Conservation (phyloP, 1,140 invertebrate genomes). For the Hypsibius dujardini region DNA sequence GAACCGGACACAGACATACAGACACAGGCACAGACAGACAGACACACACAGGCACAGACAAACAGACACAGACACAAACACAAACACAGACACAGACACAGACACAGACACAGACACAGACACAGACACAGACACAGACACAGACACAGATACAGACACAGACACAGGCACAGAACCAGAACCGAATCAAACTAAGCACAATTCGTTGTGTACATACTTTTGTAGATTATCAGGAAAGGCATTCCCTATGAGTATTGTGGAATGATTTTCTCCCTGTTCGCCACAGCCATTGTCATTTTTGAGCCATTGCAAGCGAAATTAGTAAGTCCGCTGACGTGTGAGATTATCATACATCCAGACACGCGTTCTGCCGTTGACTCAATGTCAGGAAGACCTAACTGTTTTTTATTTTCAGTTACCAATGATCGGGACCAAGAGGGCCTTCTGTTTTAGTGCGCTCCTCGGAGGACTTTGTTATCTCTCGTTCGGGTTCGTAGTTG, state of each 20-base stretch:
- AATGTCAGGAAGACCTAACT: neutral
- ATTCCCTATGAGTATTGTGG: neutral
- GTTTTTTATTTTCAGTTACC: constrained; percentile 3
- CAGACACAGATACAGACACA: too few relatives aligned
- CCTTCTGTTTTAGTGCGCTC: neutral
- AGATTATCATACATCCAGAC: neutral
- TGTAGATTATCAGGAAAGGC: constrained; percentile 10
- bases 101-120: too few relatives aligned
- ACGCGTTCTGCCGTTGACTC: neutral
- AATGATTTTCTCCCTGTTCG: constrained; percentile 3
- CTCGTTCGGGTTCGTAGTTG: neutral
- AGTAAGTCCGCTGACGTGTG: neutral
- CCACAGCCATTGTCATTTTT: neutral
- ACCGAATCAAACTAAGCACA: too few relatives aligned
- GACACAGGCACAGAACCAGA: too few relatives aligned
- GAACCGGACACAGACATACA: neutral
- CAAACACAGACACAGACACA: too few relatives aligned
- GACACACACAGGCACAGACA: too few relatives aligned
- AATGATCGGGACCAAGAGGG: neutral
- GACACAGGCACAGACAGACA: too few relatives aligned
- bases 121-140: too few relatives aligned
- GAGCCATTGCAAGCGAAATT: constrained; percentile 10
- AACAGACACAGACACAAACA: too few relatives aligned
- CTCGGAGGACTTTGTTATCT: constrained; percentile 15
- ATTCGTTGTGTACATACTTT: neutral